These are phyloP conservation scores for Globia sparganii DNA, from an alignment of 2,888 invertebrate genomes.

Conservation along the genomic window DNA sequence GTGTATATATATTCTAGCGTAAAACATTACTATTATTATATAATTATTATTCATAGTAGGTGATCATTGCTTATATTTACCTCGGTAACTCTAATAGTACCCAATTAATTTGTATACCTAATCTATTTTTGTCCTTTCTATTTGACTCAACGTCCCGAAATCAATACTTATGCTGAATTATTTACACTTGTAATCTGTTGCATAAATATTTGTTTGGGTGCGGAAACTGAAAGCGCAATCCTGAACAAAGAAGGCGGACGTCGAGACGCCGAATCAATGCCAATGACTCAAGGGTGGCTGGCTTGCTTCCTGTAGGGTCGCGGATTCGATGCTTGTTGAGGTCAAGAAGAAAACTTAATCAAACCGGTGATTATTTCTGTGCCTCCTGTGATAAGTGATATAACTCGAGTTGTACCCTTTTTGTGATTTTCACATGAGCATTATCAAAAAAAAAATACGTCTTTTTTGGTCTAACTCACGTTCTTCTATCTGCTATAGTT, in stretches of 20 bases:
- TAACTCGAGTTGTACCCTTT: too few species aligned
- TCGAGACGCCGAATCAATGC: conserved; percentile 37
- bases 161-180: neutral
- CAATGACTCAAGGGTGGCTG: conserved; percentile 40
- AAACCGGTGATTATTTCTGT: conserved; percentile 1
- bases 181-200: conserved; percentile 15
- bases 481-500: too few species aligned
- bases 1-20: too few species aligned
- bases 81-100: neutral
- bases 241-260: conserved; percentile 42
- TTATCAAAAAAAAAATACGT: too few species aligned
- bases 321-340: conserved; percentile 18
- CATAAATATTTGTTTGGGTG: conserved; percentile 30
- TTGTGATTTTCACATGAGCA: too few species aligned
- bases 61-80: too few species aligned
- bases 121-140: neutral
- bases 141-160: neutral
- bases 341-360: conserved; percentile 7
- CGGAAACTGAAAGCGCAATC: conserved; percentile 31
- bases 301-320: conserved; percentile 39
- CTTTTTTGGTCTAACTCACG: too few species aligned
- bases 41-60: too few species aligned
- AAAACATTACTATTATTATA: too few species aligned
- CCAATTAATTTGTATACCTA: neutral
- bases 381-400: too few species aligned